These are phyloP conservation scores for Drosophila obscura DNA, from an alignment of 1,140 invertebrate species.

Conservation along the genomic window DNA sequence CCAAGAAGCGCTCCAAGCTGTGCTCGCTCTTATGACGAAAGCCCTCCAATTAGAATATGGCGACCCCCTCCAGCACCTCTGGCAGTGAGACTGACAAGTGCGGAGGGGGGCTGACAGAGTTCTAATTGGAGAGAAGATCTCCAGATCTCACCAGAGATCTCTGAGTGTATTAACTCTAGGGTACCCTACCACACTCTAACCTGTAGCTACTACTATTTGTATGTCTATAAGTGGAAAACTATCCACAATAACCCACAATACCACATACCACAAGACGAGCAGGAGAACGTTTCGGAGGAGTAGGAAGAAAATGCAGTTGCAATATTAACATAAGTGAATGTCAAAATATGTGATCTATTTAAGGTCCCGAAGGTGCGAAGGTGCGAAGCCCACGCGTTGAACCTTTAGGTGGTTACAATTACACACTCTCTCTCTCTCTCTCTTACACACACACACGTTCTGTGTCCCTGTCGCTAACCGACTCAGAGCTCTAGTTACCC, in stretches of 20 bases:
- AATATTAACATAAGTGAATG: conserved; percentile 81
- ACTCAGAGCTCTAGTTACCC: conserved; percentile 51
- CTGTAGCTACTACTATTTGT: conserved; percentile 36
- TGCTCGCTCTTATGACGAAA: conserved; percentile 84
- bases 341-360: conserved; percentile 83
- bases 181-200: conserved; percentile 5
- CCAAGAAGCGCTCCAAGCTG: conserved; percentile 82
- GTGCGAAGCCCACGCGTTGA: conserved; percentile 50
- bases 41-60: conserved; percentile 82
- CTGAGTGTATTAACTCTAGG: too few species aligned
- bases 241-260: not conserved
- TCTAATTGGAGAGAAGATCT: conserved; percentile 65
- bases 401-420: conserved; percentile 61
- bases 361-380: conserved; percentile 67
- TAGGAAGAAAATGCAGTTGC: conserved; percentile 62
- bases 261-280: conserved; percentile 27
- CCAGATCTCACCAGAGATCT: too few species aligned
- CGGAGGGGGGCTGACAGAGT: conserved; percentile 79
- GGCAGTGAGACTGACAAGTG: conserved; percentile 70
- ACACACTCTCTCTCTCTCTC: conserved; percentile 19
- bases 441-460: too few species aligned
- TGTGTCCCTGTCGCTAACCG: conserved; percentile 5
- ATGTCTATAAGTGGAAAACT: conserved; percentile 1
- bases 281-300: not conserved
- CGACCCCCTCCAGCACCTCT: conserved; percentile 67